Evolutionary conservation across 1,140 invertebrate species (phyloP), one percentile per base, ranked within the genome.

Genomic region (Cyphomyrmex costatus): DNA sequence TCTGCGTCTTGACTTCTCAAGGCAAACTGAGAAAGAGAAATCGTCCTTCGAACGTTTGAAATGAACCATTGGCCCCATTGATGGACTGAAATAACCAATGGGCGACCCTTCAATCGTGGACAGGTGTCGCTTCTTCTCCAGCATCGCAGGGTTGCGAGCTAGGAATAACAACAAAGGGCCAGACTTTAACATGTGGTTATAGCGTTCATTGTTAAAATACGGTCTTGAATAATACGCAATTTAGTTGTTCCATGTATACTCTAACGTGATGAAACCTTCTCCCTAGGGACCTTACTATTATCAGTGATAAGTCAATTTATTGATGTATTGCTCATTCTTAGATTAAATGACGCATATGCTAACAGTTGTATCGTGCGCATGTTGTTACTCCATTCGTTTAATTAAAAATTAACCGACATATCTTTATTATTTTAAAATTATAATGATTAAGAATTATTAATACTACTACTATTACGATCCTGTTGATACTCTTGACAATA

Each of bases 11-110:
- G 71, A 58, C 61, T 87, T 56, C 21, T 80, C 33, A 71, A 82
- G 83, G 82, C 63, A 70, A 88, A 60, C 60, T 83, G 83, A 90
- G 61, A 83, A 88, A 66, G 89, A 88, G 89, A 90, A 90, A 90
- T 90, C 89, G 89, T 90, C 89, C 89, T 90, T 90, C 89, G 66
- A 42, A 42, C 27, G 19, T 77, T 86, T 65, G 51, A 85, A 83
- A 85, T 61, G 8, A 30, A 82, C 53, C 88, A 79, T 56, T 49
- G 27, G 61, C 56, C 74, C 79, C 56, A 79, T 79, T 78, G 49
- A 85, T 79, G 27, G 27, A 27, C 21, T 53, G 24, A 46, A 76
- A 80, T 89, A 68, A 51, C 66, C 89, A 53, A 78, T 74, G 60
- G 76, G 12, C 71, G 66, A 65, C 61, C 51, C 56, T 51, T 66